Conservation (phyloP, 2,797 vertebrate genomes). For the Enteromius thamalakanensis region DNA sequence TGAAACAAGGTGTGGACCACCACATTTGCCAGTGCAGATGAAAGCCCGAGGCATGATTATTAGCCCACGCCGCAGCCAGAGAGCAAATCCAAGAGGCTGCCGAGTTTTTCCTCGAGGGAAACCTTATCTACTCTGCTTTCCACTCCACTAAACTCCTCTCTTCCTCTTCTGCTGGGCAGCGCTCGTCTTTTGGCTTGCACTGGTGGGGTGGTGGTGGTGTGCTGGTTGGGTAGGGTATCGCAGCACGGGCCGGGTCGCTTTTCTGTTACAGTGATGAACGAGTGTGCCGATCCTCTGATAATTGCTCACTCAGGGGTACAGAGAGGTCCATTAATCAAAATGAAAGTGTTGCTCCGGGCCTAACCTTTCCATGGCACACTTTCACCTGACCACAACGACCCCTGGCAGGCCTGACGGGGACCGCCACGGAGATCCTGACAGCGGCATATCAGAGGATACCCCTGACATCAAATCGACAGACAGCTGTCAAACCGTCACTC, state of each 20-base stretch:
- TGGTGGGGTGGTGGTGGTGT: slow-evolving; percentile 49
- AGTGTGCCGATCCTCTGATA: slow-evolving; percentile 81
- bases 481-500: slow-evolving; percentile 26
- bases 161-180: slow-evolving; percentile 27
- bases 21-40: slow-evolving; percentile 34
- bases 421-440: slow-evolving; percentile 5
- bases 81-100: slow-evolving; percentile 54
- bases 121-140: slow-evolving; percentile 60
- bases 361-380: slow-evolving; percentile 67
- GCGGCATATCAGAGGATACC: neutral
- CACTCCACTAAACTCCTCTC: slow-evolving; percentile 48
- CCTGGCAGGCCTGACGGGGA: slow-evolving; percentile 38
- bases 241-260: slow-evolving; percentile 59
- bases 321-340: slow-evolving; percentile 85
- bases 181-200: slow-evolving; percentile 53
- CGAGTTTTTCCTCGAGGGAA: slow-evolving; percentile 62
- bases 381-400: slow-evolving; percentile 65
- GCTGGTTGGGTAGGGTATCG: slow-evolving; percentile 71
- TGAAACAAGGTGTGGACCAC: slow-evolving; percentile 22
- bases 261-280: slow-evolving; percentile 81
- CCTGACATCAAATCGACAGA: slow-evolving; percentile 32
- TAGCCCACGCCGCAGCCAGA: slow-evolving; percentile 45
- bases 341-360: slow-evolving; percentile 71
- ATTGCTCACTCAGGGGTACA: slow-evolving; percentile 85
- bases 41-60: slow-evolving; percentile 50